Percentiles rank a stretch among this genome's conserved stretches.
Evolutionary conservation across 2,888 invertebrate species (phyloP).

Genomic region (Aleiodes alternator): DNA sequence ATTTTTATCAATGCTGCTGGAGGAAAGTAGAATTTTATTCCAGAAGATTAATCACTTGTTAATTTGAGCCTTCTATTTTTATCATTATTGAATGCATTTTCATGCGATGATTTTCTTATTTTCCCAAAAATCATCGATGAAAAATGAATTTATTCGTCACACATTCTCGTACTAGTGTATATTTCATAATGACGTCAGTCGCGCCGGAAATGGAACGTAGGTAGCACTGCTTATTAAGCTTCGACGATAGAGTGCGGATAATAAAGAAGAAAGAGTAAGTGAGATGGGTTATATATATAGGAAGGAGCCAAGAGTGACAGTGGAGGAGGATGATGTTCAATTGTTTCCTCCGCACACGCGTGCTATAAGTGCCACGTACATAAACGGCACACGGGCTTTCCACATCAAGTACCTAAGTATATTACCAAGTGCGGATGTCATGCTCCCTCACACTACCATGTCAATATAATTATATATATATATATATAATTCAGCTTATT

Average conservation of each 20-base stretch:
- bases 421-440: constrained; percentile 44
- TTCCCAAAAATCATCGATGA: not conserved
- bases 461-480: constrained; percentile 4
- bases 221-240: constrained; percentile 74
- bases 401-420: constrained; percentile 33
- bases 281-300: constrained; percentile 38
- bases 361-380: constrained; percentile 68
- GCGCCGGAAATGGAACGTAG: constrained; percentile 75
- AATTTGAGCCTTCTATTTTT: not conserved
- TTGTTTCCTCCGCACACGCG: constrained; percentile 75
- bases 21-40: constrained; percentile 5
- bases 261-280: constrained; percentile 50
- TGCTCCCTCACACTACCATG: constrained; percentile 37
- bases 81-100: not conserved
- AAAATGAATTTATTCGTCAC: constrained; percentile 14
- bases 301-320: constrained; percentile 51
- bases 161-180: constrained; percentile 49
- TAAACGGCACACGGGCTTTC: constrained; percentile 42
- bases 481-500: constrained; percentile 64
- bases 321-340: constrained; percentile 67
- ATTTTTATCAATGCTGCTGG: not conserved
- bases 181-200: constrained; percentile 68
- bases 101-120: not conserved
- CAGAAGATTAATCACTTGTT: not conserved
- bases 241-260: constrained; percentile 52